A percentile compares a stretch with the other conserved stretches of the same genome.
Conservation (phyloP, 2,113 vertebrate species). For the Pseudorasbora parva region DNA sequence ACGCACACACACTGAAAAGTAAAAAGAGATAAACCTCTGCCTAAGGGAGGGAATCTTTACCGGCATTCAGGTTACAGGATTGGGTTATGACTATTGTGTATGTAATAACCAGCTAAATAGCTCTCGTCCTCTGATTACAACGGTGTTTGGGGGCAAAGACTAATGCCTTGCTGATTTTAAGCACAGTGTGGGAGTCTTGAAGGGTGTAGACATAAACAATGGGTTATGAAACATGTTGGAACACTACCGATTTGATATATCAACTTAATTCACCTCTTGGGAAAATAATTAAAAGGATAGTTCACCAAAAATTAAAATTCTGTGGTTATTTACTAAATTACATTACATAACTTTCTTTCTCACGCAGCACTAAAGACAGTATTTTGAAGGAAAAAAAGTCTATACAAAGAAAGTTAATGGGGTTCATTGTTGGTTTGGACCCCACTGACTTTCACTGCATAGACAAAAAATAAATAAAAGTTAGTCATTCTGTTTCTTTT, state of each 20-base stretch:
- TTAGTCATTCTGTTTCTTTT: neutral
- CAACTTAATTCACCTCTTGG: conserved; percentile 1
- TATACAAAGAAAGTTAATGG: neutral
- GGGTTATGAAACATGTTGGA: conserved; percentile 25
- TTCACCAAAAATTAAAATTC: neutral
- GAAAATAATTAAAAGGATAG: conserved; percentile 2
- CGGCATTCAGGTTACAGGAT: conserved; percentile 51
- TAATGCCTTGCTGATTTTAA: conserved; percentile 49
- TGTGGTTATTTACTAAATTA: neutral
- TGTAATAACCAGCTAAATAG: conserved; percentile 54
- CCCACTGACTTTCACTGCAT: neutral
- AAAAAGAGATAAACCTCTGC: conserved; percentile 45
- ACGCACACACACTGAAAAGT: conserved; percentile 37
- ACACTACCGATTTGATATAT: neutral
- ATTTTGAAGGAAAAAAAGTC: no score
- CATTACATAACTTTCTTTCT: neutral
- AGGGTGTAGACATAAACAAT: conserved; percentile 24
- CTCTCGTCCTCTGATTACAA: conserved; percentile 56
- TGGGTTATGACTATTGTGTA: conserved; percentile 53
- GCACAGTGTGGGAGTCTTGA: conserved; percentile 39
- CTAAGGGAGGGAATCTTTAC: conserved; percentile 44
- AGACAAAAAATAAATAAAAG: neutral
- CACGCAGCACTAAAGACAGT: neutral
- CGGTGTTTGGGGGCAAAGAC: conserved; percentile 47
- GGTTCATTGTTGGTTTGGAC: neutral